Base-by-base conservation (phyloP, 2,113 vertebrate genomes). In the Struthio camelus region DNA sequence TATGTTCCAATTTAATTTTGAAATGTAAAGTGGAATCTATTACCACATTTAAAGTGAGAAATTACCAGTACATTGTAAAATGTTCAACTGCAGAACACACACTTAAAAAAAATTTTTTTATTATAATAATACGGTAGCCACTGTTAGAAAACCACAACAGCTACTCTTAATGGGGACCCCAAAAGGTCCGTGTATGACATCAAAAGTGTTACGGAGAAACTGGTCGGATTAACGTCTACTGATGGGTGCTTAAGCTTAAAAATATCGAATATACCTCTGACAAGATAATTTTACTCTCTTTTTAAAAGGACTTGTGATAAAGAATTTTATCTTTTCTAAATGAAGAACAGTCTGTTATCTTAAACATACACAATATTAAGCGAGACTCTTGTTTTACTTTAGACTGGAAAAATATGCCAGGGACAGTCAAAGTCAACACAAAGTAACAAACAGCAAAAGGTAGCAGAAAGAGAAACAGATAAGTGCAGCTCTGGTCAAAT, bases 401-500 rank as follows among this genome's bases (percentile, higher is more conserved):
- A 97, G 98, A 97, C 97, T 97, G 97, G 97, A 97, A 97, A 98
- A 97, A 96, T 94, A 98, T 90, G 97, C 97, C 97, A 98, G 97
- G 97, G 97, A 98, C 98, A 97, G 97, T 97, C 97, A 97, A 98
- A 96, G 97, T 97, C 97, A 97, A 98, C 98, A 98, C 96, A 97
- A 98, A 98, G 95, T 98, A 97, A 98, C 97, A 97, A 97, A 98
- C 97, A 97, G 98, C 97, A 93, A 94, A 96, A 97, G 97, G 94
- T 89, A 95, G 97, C 97, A 97, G 94, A 94, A 96, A 97, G 93
- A 96, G 97, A 97, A 97, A 98, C 94, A 98, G 98, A 76, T 96
- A 96, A 99, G 98, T 98, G 99, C 99, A 99, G 98, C 98, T 98
- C 98, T 98, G 98, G 98, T 98, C 98, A 98, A 98, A 99, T 98